Percentiles rank a stretch among this genome's conserved stretches.
Conservation (phyloP, 2,888 invertebrate genomes). For the Eledone cirrhosa region DNA sequence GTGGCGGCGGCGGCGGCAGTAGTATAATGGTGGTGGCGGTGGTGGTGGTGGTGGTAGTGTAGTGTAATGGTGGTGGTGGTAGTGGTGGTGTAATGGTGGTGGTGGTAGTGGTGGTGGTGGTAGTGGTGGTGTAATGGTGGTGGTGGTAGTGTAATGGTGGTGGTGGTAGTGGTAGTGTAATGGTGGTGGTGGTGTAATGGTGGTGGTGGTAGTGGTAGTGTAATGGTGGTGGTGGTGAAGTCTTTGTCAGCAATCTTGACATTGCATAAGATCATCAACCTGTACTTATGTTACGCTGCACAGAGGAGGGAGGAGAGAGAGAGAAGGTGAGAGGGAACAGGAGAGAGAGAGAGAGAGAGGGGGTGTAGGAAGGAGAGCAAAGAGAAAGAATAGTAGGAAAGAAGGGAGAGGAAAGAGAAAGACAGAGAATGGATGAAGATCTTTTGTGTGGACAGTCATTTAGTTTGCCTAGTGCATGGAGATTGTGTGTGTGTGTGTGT, state of each 20-base stretch:
- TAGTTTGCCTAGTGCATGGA: too few relatives aligned
- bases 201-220: too few relatives aligned
- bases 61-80: neutral
- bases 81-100: too few relatives aligned
- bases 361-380: neutral
- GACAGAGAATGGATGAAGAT: neutral
- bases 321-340: neutral
- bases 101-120: neutral
- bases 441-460: neutral
- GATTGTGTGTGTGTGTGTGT: too few relatives aligned
- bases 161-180: neutral
- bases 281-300: neutral
- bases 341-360: neutral
- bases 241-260: slow-evolving; percentile 11
- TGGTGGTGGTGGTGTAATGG: neutral
- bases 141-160: too few relatives aligned
- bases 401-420: neutral
- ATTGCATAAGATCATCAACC: slow-evolving; percentile 18
- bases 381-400: neutral
- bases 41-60: too few relatives aligned
- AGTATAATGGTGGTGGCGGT: too few relatives aligned
- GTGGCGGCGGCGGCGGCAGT: neutral
- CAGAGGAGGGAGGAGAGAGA: neutral
- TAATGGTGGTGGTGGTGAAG: neutral
- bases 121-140: too few relatives aligned